Conservation (phyloP, 2,113 vertebrate genomes). For the Oreocharis arfaki region DNA sequence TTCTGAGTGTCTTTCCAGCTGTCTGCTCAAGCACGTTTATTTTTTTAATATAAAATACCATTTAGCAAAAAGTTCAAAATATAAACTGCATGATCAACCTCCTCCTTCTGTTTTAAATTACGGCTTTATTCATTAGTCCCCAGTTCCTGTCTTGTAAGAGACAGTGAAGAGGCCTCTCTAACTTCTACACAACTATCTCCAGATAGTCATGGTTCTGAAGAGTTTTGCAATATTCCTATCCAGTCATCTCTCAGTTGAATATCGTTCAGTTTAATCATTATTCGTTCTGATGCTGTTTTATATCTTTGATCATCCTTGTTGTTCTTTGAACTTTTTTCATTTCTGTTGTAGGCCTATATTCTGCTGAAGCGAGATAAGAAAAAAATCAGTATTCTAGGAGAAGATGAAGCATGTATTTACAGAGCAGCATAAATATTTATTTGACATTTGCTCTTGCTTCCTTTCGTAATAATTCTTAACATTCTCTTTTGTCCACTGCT, state of each 20-base stretch:
- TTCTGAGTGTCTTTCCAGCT: neutral
- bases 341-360: neutral
- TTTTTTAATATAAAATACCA: neutral
- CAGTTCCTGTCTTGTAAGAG: neutral
- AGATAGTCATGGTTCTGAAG: neutral
- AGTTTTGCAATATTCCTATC: neutral
- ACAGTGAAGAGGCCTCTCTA: neutral
- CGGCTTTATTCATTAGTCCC: neutral
- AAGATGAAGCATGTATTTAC: neutral
- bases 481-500: neutral
- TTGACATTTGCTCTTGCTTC: neutral
- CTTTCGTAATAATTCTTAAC: neutral
- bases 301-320: neutral
- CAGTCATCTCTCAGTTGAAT: neutral
- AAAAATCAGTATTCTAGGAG: neutral
- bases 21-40: neutral
- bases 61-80: neutral
- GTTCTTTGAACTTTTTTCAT: neutral
- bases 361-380: neutral
- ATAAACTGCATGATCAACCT: neutral
- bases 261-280: neutral
- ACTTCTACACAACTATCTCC: neutral
- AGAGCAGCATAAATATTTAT: neutral
- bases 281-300: neutral
- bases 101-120: neutral